A percentile compares a stretch with the other conserved stretches of the same genome.
Evolutionary conservation across 2,113 vertebrate genomes (phyloP).

Genomic region (Motacilla alba): DNA sequence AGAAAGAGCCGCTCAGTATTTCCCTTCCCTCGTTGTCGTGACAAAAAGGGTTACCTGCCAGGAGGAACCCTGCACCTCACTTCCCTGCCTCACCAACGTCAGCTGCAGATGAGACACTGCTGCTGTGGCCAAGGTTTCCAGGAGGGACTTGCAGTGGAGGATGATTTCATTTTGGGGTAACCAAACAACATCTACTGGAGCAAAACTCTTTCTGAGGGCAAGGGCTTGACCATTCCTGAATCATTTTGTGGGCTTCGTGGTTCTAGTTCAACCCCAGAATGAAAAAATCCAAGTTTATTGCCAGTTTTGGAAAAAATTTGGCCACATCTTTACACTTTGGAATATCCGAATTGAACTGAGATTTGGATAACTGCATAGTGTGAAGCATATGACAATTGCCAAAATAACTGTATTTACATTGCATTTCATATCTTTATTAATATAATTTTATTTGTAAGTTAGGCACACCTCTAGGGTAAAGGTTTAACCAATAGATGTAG

Average conservation of each 20-base stretch:
- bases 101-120: neutral
- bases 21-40: constrained; percentile 35
- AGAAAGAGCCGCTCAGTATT: neutral
- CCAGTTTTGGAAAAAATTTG: neutral
- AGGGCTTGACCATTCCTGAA: neutral
- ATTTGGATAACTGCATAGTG: neutral
- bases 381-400: neutral
- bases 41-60: neutral
- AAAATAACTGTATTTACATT: neutral
- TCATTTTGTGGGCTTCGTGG: neutral
- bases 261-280: neutral
- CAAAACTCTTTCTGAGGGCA: neutral
- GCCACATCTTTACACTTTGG: neutral
- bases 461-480: neutral
- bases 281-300: neutral
- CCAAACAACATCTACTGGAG: neutral
- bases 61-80: neutral
- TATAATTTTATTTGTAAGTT: constrained; percentile 35
- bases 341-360: neutral
- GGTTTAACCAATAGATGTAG: constrained; percentile 17
- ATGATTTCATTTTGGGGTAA: constrained; percentile 9
- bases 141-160: neutral
- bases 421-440: neutral
- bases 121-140: neutral
- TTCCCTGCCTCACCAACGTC: constrained; percentile 16